Evolutionary conservation across 2,113 vertebrate species (phyloP).

Genomic region (Cyprinus carpio): DNA sequence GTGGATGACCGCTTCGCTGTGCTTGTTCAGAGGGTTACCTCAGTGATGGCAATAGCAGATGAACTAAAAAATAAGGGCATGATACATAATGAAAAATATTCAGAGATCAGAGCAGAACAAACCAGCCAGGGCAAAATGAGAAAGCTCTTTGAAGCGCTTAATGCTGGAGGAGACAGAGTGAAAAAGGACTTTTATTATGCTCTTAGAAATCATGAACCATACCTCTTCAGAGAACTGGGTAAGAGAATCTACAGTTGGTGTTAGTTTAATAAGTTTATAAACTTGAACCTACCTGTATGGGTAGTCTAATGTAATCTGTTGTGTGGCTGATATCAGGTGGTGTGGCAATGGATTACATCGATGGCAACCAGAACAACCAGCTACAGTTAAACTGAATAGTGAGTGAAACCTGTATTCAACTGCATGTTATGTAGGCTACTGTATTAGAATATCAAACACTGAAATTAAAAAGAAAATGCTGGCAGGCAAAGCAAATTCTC

Average conservation of each 20-base stretch:
- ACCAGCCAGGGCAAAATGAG: background rate
- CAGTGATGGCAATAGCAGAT: constrained; percentile 26
- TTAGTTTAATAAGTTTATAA: background rate
- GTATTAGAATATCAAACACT: background rate
- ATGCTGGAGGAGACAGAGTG: background rate
- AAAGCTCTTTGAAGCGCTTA: background rate
- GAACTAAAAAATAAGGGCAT: background rate
- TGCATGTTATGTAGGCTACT: background rate
- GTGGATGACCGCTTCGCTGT: background rate
- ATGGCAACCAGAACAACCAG: background rate
- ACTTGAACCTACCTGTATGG: background rate
- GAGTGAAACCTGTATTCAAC: background rate
- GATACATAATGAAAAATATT: background rate
- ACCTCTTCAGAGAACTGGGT: background rate
- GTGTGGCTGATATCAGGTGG: background rate
- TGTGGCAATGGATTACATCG: background rate
- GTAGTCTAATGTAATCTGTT: background rate
- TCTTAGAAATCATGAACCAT: background rate
- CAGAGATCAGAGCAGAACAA: background rate
- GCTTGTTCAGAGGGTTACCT: background rate
- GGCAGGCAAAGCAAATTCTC: background rate
- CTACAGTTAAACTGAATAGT: background rate
- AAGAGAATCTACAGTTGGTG: background rate
- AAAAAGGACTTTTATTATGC: background rate
- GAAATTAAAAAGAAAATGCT: background rate